Evolutionary conservation across 2,113 vertebrate genomes (phyloP).

Genomic region (Nyctibius bracteatus): DNA sequence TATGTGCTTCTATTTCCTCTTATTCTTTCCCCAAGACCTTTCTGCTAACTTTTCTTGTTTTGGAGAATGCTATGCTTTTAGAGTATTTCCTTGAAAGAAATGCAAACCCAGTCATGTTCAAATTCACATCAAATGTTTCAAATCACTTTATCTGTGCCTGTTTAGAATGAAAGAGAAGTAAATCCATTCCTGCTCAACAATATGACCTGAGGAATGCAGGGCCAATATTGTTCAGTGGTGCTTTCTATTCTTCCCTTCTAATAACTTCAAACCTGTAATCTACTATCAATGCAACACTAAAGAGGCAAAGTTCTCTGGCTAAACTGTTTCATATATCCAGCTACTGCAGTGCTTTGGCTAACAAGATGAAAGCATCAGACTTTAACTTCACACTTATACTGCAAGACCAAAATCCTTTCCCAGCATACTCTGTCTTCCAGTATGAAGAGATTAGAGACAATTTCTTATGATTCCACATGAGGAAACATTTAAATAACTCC

Average conservation of each 20-base stretch:
- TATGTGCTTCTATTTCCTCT: neutral
- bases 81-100: neutral
- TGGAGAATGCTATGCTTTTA: neutral
- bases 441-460: neutral
- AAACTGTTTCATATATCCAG: neutral
- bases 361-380: neutral
- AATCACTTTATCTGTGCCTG: neutral
- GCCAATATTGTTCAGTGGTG: neutral
- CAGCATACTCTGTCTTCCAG: neutral
- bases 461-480: neutral
- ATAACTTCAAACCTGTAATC: neutral
- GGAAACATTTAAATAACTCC: neutral
- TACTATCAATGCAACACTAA: neutral
- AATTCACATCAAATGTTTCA: neutral
- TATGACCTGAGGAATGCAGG: neutral
- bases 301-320: neutral
- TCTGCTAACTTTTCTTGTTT: neutral
- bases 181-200: neutral
- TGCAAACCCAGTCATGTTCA: neutral
- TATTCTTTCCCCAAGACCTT: neutral
- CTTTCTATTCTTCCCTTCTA: neutral
- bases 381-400: neutral
- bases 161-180: neutral
- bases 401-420: neutral
- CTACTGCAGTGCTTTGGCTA: neutral